Conservation (phyloP, 2,797 vertebrate genomes). For the Cyclopterus lumpus region DNA sequence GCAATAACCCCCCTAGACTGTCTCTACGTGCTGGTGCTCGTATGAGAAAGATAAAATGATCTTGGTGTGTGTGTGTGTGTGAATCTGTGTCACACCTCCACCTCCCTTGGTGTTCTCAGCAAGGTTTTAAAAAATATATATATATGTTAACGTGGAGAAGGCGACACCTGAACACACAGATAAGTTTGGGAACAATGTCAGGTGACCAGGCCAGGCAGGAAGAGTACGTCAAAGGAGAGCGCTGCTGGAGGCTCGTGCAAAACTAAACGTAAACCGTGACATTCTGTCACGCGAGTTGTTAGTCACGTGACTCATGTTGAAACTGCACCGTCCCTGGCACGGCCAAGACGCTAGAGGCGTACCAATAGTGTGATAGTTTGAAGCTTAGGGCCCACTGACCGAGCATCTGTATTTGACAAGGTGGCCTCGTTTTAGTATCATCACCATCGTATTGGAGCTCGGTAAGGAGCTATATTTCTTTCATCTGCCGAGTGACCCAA, state of each 20-base stretch:
- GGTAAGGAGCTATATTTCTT: background rate
- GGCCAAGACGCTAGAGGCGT: background rate
- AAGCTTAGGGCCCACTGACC: background rate
- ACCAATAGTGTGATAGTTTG: background rate
- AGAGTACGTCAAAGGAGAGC: background rate
- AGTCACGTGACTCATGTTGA: too few relatives aligned
- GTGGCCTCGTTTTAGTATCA: background rate
- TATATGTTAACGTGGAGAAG: background rate
- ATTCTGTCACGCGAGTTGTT: too few relatives aligned
- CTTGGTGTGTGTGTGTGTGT: background rate
- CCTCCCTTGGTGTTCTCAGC: background rate
- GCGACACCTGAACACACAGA: background rate
- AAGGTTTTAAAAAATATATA: background rate
- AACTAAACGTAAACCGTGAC: too few relatives aligned
- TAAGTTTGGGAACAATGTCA: background rate
- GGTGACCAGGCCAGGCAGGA: background rate
- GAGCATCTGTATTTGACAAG: background rate
- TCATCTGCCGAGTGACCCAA: background rate
- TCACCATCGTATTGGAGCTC: background rate
- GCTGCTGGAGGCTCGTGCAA: too few relatives aligned
- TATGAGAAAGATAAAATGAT: conserved; percentile 30
- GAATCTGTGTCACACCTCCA: background rate
- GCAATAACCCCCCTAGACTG: conserved; percentile 14
- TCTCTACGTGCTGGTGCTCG: conserved; percentile 3
- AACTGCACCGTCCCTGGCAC: background rate